phyloP scores from a whole-genome alignment of 2,797 vertebrate species.

The Syncerus caffer region DNA sequence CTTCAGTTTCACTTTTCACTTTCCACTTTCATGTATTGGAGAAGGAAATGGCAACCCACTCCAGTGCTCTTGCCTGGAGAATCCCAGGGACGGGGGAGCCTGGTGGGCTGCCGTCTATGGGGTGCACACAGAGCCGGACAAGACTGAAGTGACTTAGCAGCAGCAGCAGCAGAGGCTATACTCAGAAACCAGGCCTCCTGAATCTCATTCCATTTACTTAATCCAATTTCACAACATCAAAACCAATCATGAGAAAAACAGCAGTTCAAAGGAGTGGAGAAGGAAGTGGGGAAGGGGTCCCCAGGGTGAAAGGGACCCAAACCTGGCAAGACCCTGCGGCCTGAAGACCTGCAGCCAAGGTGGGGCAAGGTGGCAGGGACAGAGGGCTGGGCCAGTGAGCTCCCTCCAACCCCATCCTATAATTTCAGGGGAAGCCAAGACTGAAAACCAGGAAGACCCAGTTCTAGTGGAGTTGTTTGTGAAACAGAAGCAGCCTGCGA shows the following conservation, averaged over 20 bases:
- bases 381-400: background rate
- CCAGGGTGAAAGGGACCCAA: background rate
- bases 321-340: background rate
- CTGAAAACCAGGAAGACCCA: background rate
- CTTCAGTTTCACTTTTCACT: too few relatives aligned
- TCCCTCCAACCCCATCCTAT: background rate
- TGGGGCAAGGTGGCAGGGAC: background rate
- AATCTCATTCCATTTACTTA: conserved; percentile 4
- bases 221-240: background rate
- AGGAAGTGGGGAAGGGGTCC: background rate
- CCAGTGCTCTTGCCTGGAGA: too few relatives aligned
- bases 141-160: too few relatives aligned
- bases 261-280: background rate
- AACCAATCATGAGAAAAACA: background rate
- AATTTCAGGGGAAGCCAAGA: background rate
- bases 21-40: too few relatives aligned
- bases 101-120: too few relatives aligned
- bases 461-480: background rate
- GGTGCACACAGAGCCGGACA: too few relatives aligned
- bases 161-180: background rate
- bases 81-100: too few relatives aligned
- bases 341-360: background rate
- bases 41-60: too few relatives aligned
- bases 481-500: background rate
- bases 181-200: background rate